Base-by-base conservation (phyloP, 1,140 invertebrate genomes). In the Drosophila oshimai region DNA sequence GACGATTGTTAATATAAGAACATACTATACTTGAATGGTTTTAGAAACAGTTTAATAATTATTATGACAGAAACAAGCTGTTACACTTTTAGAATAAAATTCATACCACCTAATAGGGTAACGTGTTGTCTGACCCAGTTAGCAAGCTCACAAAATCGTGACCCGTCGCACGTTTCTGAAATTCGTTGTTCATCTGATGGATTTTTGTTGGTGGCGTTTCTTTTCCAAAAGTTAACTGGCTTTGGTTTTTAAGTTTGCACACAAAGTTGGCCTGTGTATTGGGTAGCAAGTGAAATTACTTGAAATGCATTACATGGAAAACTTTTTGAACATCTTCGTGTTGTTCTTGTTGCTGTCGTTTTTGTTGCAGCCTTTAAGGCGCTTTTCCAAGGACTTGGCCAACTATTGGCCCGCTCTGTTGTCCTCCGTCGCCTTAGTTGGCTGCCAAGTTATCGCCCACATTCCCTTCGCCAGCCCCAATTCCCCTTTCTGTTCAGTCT, bases 271-370 rank as follows among this genome's bases (percentile, higher is more conserved):
- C 18, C 36, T 47, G 60, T 46, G 70, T 65, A 42, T 78, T 53
- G 46, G 67, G 39, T 69, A 64, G 71, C 74, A 65, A 87, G 80
- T 86, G 80, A 86, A 86, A 86, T 86, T 87, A 84, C 80, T 86
- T 86, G 81, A 86, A 87, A 86, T 86, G 80, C 80, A 84, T 84
- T 84, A 84, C 80, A 86, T 86, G 67, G 44, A 53, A 75, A 86
- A 86, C 57, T 87, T 86, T 87, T 75, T 9, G 37, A 57, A 20
- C 28, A 31, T 61, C 60, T 24, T 61, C 60, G 17, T 62, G 42
- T 28, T 64, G 31, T 47, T 47, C 28, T 37, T 65, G 13, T 29
- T 39, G 46, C 17, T 65, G 61, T 37, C 41, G 36, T 28, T 60
- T 47, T 71, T 61, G 55, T 62, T 75, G 57, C 54, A 55, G 54